Evolutionary conservation across 2,888 invertebrate species (phyloP), one percentile per base, ranked within the genome.

Genomic region (Malthinus seriepunctatus): DNA sequence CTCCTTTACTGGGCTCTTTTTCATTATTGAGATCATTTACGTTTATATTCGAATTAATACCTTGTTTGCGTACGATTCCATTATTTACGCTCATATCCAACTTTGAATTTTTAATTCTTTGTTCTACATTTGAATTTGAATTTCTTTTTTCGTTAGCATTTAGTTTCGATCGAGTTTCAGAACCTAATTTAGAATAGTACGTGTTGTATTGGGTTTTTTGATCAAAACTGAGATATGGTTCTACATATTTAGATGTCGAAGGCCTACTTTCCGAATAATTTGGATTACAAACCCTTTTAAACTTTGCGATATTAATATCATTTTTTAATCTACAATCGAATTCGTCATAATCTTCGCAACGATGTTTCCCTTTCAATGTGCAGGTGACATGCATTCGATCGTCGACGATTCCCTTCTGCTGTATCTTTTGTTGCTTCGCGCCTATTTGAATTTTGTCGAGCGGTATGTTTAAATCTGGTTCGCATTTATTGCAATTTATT

Each of bases 341-440:
- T 67, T 90, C 90, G 33, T 88, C 88, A 67, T 88, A 86, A 71
- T 89, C 89, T 53, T 83, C 86, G 76, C 91, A 91, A 64, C 87
- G 87, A 74, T 91, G 91, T 73, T 90, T 90, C 0, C 90, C 91
- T 57, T 84, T 89, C 66, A 88, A 84, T 66, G 86, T 87, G 77
- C 90, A 91, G 0, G 84, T 81, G 0, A 86, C 86, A 66, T 86
- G 84, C 84, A 90, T 86, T 64, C 90, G 80, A 69, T 90, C 90
- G 70, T 90, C 89, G 9, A 90, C 78, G 39, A 87, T 63, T 51
- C 71, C 71, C 47, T 60, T 64, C 12, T 62, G 54, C 55, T 61
- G 3, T n/a, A n/a, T n/a, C n/a, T n/a, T n/a, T 11, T 56, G 37
- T 55, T 61, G 3, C 39, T 8, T 63, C 57, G 11, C 64, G 51